A percentile compares a stretch with the other conserved stretches of the same genome.
Evolutionary conservation across 2,113 vertebrate species (phyloP).

Genomic region (Mesembrinibis cayennensis): DNA sequence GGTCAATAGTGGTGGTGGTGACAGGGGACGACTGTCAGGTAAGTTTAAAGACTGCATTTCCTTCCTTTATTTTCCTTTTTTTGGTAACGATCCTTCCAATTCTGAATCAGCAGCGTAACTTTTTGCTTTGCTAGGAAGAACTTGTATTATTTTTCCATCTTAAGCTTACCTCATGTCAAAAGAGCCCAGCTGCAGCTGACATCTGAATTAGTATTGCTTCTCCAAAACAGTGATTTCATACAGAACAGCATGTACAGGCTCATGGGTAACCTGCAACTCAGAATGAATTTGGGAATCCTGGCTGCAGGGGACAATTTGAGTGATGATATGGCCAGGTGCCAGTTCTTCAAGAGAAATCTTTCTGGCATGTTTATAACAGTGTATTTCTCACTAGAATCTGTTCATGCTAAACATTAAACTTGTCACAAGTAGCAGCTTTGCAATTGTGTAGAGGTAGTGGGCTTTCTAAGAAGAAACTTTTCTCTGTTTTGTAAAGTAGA

Average conservation of each 20-base stretch:
- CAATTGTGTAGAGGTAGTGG: background rate
- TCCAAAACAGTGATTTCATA: background rate
- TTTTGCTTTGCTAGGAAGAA: background rate
- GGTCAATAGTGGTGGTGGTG: background rate
- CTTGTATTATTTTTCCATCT: background rate
- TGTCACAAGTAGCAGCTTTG: background rate
- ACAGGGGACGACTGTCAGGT: background rate
- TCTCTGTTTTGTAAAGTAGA: background rate
- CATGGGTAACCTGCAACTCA: background rate
- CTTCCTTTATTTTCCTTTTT: background rate
- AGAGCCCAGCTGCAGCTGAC: background rate
- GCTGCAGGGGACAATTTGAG: background rate
- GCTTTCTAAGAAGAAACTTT: background rate
- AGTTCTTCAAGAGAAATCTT: background rate
- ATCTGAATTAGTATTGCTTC: background rate
- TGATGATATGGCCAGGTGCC: background rate
- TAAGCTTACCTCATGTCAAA: background rate
- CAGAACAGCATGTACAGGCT: background rate
- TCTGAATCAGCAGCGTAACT: background rate
- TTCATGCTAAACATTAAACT: background rate
- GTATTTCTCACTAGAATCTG: background rate
- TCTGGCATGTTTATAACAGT: background rate
- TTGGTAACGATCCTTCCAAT: background rate
- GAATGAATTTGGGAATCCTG: background rate
- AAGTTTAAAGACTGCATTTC: background rate